Evolutionary conservation across 2,113 vertebrate species (phyloP).

Genomic region (Mystacornis crossleyi): DNA sequence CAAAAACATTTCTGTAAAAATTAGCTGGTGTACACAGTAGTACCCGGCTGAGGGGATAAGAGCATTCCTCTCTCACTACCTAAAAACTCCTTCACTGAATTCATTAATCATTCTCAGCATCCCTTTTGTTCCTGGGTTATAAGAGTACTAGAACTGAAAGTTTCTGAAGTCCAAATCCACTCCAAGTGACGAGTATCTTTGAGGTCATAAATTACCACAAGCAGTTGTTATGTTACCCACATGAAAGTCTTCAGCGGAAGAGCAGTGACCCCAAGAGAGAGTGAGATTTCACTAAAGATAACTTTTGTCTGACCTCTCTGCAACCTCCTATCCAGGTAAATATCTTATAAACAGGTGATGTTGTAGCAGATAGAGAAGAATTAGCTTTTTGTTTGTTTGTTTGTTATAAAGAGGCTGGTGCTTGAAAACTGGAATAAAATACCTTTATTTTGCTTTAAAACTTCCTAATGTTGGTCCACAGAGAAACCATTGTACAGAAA

Average conservation of each 20-base stretch:
- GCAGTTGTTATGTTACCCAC: background rate
- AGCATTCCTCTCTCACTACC: background rate
- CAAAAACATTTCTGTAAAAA: background rate
- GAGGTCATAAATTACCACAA: background rate
- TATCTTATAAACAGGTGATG: background rate
- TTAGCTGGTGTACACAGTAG: background rate
- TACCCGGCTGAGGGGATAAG: background rate
- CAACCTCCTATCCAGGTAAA: background rate
- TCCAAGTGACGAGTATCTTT: background rate
- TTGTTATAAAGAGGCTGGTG: background rate
- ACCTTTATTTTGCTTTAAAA: background rate
- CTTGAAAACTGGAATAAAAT: background rate
- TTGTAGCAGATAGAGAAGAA: background rate
- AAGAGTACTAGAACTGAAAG: background rate
- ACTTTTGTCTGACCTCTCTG: background rate
- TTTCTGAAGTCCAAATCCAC: background rate
- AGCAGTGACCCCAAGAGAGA: background rate
- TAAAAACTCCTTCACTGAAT: background rate
- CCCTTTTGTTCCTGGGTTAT: background rate
- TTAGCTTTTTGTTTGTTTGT: accelerated
- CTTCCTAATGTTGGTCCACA: background rate
- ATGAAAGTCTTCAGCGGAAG: background rate
- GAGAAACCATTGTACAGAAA: background rate
- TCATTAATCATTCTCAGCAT: background rate
- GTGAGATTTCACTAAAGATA: background rate